Percentiles rank a stretch among this genome's conserved stretches.
Evolutionary conservation across 2,888 invertebrate genomes (phyloP).

Genomic region (Pegoplata infirma): DNA sequence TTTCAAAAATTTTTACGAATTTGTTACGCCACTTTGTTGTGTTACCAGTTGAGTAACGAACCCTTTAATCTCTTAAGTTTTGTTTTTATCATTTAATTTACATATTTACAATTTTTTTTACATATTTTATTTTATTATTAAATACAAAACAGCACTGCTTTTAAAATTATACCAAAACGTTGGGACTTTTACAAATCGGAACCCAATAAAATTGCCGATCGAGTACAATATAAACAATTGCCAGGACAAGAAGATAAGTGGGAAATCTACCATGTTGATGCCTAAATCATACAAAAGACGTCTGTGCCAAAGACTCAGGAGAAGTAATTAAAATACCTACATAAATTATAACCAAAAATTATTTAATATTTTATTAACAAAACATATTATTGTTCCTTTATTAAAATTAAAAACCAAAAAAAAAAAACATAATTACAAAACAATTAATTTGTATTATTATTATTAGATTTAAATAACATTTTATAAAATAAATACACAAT

Average conservation of each 20-base stretch:
- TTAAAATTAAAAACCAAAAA: conserved; percentile 9
- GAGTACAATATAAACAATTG: conserved; percentile 70
- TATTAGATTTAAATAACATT: not conserved
- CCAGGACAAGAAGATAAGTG: conserved; percentile 63
- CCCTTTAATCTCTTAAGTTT: too few relatives aligned
- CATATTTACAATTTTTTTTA: too few relatives aligned
- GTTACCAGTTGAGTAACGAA: too few relatives aligned
- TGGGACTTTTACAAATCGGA: conserved; percentile 75
- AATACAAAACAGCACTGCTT: conserved; percentile 71
- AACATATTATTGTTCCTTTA: conserved; percentile 29
- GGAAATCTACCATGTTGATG: conserved; percentile 71
- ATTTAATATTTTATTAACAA: conserved; percentile 19
- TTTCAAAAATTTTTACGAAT: too few relatives aligned
- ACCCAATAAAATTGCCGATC: conserved; percentile 71
- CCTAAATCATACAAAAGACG: too few relatives aligned
- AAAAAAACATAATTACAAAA: conserved; percentile 22
- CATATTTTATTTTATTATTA: too few relatives aligned
- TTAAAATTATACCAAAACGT: conserved; percentile 70
- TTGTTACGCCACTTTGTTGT: too few relatives aligned
- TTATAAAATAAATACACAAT: conserved; percentile 42
- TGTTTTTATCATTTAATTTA: not conserved
- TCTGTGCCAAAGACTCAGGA: too few relatives aligned
- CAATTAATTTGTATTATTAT: conserved; percentile 5
- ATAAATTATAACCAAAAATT: conserved; percentile 14
- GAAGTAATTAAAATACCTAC: not conserved